Base-by-base conservation (phyloP, 2,113 vertebrate species). In the Leptocoma aspasia region DNA sequence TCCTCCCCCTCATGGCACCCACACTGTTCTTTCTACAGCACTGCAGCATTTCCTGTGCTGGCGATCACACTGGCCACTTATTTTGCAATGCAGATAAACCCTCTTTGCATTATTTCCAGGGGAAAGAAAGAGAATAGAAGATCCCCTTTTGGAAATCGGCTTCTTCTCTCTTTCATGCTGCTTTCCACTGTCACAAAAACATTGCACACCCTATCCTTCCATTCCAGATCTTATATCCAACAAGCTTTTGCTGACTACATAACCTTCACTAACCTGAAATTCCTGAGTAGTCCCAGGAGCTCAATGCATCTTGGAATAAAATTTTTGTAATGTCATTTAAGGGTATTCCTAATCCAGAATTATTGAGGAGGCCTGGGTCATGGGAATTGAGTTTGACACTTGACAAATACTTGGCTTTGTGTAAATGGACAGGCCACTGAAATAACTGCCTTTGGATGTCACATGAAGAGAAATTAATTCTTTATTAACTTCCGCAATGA, bases 311-410 rank as follows among this genome's bases (percentile, higher is more conserved):
- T 98, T 95, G 98, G 99, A 99, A 99, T 98, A 99, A 98, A 99
- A 99, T 99, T 99, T 99, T 98, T 98, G 97, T 99, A 99, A 99
- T 99, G 99, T 99, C 98, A 99, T 99, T 99, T 99, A 98, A 97
- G 98, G 98, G 97, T 97, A 97, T 98, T 98, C 98, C 98, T 98
- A 98, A 99, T 98, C 98, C 97, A 98, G 98, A 99, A 99, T 99
- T 99, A 99, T 99, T 97, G 98, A 97, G 96, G 98, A 98, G 98
- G 97, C 97, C 96, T 97, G 97, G 94, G 97, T 97, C 93, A 96
- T 97, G 97, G 98, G 98, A 99, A 99, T 98, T 96, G 98, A 96
- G 98, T 96, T 95, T 97, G 99, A 99, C 99, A 99, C 98, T 98
- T 99, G 99, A 99, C 98, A 98, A 99, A 99, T 99, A 99, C 98